Evolutionary conservation across 2,113 vertebrate species (phyloP), one percentile per base, ranked within the genome.

Genomic region (Corythaixoides concolor): DNA sequence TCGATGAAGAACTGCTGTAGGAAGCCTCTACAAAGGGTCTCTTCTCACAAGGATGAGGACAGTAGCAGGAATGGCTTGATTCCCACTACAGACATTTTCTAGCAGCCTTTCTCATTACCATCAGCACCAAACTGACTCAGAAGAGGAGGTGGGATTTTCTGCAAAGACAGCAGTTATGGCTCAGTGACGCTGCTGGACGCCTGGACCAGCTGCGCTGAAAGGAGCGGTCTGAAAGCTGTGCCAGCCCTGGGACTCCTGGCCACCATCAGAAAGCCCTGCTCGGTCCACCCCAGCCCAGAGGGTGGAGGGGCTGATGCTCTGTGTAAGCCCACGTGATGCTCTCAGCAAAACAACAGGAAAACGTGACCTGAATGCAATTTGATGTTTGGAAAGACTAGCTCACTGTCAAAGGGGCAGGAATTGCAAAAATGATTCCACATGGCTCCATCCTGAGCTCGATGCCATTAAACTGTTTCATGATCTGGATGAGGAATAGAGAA

Each of bases 401-500:
- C 83, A 62, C 23, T 86, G 83, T 78, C 68, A 58, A 58, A 58
- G 9, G 33, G 81, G 59, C 76, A 90, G 77, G 76, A 76, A 76
- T 4, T 52, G 39, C 33, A 88, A 75, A 85, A 92, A 52, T 23
- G 7, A 88, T 90, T 92, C 86, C 78, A 75, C 78, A n/a, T 6
- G 11, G 55, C 86, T 95, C 83, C 0, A 0, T 52, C 73, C 74
- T 26, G 49, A 95, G 81, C 66, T 56, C 0, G 0, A 35, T 63
- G 74, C 86, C 89, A 78, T 84, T 67, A 50, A 67, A 89, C 24
- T 70, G 76, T 72, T 92, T 82, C 89, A 95, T 0, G 21, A 81
- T 52, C 89, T 96, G 95, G 91, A 95, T 68, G 49, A 91, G 62
- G 89, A 96, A 93, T 9, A 94, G 73, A 95, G 69, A 91, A 33